Evolutionary conservation across 2,797 vertebrate genomes (phyloP).

Genomic region (Cirrhinus mrigala): DNA sequence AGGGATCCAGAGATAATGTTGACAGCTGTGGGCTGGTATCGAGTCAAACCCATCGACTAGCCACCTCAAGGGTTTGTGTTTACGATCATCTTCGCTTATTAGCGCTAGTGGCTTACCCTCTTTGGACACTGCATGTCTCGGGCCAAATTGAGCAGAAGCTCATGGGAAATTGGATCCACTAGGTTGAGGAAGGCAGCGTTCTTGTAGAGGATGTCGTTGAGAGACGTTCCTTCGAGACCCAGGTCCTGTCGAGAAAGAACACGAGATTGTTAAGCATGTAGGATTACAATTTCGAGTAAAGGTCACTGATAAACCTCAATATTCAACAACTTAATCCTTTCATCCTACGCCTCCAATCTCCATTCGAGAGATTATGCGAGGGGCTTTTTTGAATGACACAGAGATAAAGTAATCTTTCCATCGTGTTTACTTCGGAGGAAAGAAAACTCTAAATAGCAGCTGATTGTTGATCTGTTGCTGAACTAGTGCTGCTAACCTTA

Average conservation of each 20-base stretch:
- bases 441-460: neutral
- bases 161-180: conserved; percentile 93
- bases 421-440: conserved; percentile 32
- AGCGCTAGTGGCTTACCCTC: conserved; percentile 76
- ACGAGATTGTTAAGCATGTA: conserved; percentile 10
- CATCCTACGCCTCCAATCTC: conserved; percentile 48
- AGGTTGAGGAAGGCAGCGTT: conserved; percentile 88
- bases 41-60: conserved; percentile 18
- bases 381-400: conserved; percentile 9
- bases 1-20: conserved; percentile 14
- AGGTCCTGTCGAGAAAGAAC: conserved; percentile 79
- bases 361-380: conserved; percentile 4
- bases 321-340: conserved; percentile 55
- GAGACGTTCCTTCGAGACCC: conserved; percentile 88
- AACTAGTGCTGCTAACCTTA: conserved; percentile 19
- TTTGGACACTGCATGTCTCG: conserved; percentile 91
- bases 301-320: conserved; percentile 53
- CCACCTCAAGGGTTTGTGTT: neutral
- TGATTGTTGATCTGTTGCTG: conserved; percentile 12
- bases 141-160: conserved; percentile 86
- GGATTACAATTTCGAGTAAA: conserved; percentile 48
- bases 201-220: conserved; percentile 90
- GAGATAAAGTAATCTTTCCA: conserved; percentile 35
- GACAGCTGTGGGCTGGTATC: conserved; percentile 4
- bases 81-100: neutral